Evolutionary conservation across 2,888 invertebrate genomes (phyloP), one percentile per base, ranked within the genome.

Genomic region (Frankliniella intonsa): DNA sequence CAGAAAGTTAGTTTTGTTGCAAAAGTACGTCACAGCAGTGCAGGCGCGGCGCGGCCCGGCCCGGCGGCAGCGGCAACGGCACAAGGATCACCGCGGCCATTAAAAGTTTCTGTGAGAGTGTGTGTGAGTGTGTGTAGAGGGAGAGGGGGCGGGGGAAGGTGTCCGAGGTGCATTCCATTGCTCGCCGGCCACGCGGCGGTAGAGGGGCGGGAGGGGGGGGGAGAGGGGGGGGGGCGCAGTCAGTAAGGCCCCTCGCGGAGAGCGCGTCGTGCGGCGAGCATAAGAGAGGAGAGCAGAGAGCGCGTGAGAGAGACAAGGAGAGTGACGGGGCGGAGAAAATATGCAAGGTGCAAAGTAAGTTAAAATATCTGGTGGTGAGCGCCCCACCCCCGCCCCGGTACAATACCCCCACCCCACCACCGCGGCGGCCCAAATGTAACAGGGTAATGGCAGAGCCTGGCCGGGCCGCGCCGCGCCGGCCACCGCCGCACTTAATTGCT

Each of bases 401-500:
- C n/a, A n/a, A n/a, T n/a, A 5, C 38, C 38, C 1, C 14, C 55
- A 55, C 2, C 55, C 1, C 55, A 17, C 14, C 55, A 51, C 55
- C 14, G 55, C 55, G 55, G 22, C 69, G 69, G n/a, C 69, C 69
- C 69, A 22, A 69, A 22, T 69, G 69, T 69, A 69, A 22, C 69
- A n/a, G 69, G 69, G 69, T 22, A 55, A 69, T 69, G 22, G 69
- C 38, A 5, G 38, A 5, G 38, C 38, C 38, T 2, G 38, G 38
- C 38, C 3, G 38, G 38, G 38, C 38, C 38, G 38, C 3, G 38
- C 38, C 3, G 38, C 3, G 38, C 38, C 38, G 38, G 38, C 2
- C 69, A 69, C 69, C 69, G 69, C 22, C 22, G 22, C 69, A 69
- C 69, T 69, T 69, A 69, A 69, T 69, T 69, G 69, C 69, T 69